A percentile compares a stretch with the other conserved stretches of the same genome.
Conservation (phyloP, 2,888 invertebrate species). For the Xestia ashworthii region DNA sequence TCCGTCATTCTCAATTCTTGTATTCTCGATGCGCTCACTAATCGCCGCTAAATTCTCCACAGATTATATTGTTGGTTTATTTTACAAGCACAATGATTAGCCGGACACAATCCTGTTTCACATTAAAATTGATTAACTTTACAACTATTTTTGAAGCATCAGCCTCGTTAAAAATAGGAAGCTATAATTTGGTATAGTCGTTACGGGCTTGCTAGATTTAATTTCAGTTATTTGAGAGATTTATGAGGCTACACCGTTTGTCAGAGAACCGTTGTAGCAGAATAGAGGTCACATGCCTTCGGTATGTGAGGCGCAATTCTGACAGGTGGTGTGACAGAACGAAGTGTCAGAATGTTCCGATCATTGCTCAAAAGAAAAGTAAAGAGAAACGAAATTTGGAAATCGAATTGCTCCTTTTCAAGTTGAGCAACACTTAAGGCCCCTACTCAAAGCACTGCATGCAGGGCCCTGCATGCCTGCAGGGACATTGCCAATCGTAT, state of each 20-base stretch:
- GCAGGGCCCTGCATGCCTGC: too few relatives aligned
- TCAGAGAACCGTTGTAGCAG: conserved; percentile 51
- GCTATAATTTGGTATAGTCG: conserved; percentile 62
- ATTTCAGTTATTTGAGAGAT: conserved; percentile 65
- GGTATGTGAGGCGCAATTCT: conserved; percentile 43
- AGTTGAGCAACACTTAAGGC: neutral
- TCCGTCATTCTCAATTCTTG: conserved; percentile 29
- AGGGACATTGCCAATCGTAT: too few relatives aligned
- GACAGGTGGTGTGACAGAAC: conserved; percentile 42
- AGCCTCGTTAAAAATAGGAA: conserved; percentile 64
- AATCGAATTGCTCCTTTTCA: neutral
- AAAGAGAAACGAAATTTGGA: too few relatives aligned
- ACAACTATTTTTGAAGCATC: conserved; percentile 57
- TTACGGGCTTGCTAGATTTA: conserved; percentile 56
- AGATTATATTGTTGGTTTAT: conserved; percentile 59
- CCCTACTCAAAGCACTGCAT: too few relatives aligned
- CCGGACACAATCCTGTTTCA: conserved; percentile 47
- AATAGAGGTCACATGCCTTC: conserved; percentile 57
- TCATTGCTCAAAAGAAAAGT: conserved; percentile 40
- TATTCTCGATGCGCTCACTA: conserved; percentile 16
- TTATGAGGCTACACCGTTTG: conserved; percentile 60
- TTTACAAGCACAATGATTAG: conserved; percentile 49
- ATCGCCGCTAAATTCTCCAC: conserved; percentile 29
- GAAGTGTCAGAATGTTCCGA: conserved; percentile 27
- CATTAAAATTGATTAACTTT: conserved; percentile 62